Percentiles rank a stretch among this genome's conserved stretches.
Conservation (phyloP, 2,888 invertebrate genomes). For the Sussaba pulchella region DNA sequence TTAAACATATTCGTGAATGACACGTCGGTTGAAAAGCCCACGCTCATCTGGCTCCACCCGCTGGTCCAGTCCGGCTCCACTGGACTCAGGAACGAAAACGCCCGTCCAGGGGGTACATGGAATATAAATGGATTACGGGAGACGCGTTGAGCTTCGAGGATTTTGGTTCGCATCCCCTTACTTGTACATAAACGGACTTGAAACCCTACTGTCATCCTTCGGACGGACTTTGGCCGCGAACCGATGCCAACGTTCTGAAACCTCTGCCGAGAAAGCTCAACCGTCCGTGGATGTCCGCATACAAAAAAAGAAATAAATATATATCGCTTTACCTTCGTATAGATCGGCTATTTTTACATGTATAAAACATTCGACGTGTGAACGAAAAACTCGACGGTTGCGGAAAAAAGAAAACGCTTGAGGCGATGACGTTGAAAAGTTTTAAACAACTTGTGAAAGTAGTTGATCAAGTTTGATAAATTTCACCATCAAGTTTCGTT, state of each 20-base stretch:
- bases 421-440: background rate
- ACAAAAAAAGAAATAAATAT: conserved; percentile 9
- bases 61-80: conserved; percentile 39
- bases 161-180: conserved; percentile 68
- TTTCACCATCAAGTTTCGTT: background rate
- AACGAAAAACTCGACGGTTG: background rate
- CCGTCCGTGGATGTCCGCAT: conserved; percentile 43
- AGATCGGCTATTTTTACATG: background rate
- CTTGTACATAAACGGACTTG: conserved; percentile 55
- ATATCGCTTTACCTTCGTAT: conserved; percentile 10
- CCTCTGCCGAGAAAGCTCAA: conserved; percentile 51
- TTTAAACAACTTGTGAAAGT: conserved; percentile 2
- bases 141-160: conserved; percentile 81
- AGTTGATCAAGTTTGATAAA: background rate
- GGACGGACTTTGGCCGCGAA: conserved; percentile 51
- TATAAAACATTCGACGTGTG: background rate
- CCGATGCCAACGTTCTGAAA: conserved; percentile 17
- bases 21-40: conserved; percentile 4
- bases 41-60: conserved; percentile 34
- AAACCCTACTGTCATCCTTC: conserved; percentile 52
- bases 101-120: conserved; percentile 61
- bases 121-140: conserved; percentile 81
- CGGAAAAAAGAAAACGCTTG: background rate
- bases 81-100: conserved; percentile 47
- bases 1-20: conserved; percentile 24